These are phyloP conservation scores for Crypturellus undulatus DNA, from an alignment of 2,113 vertebrate species.

Conservation along the genomic window DNA sequence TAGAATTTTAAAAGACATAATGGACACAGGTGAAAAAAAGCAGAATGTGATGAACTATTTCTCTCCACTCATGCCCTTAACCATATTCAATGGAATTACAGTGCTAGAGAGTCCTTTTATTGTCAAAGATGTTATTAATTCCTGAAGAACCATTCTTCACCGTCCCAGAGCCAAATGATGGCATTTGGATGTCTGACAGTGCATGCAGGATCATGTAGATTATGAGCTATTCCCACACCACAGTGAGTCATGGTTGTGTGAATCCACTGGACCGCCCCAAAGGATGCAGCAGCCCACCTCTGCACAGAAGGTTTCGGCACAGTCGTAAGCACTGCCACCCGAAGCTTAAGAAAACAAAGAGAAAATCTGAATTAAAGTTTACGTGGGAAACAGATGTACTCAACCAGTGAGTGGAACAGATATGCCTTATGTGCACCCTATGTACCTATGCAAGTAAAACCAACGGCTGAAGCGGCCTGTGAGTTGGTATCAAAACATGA, in stretches of 20 bases:
- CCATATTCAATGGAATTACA: background rate
- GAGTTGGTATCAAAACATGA: background rate
- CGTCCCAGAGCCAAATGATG: background rate
- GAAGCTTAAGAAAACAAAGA: background rate
- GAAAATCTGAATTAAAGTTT: background rate
- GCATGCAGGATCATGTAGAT: background rate
- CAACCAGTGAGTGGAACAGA: background rate
- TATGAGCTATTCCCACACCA: background rate
- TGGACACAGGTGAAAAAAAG: background rate
- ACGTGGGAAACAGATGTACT: background rate
- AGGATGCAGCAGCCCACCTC: background rate
- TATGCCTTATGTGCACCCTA: background rate
- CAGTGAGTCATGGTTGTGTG: background rate
- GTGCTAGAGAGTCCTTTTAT: background rate
- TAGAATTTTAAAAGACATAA: background rate
- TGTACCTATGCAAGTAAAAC: background rate
- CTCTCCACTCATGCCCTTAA: background rate
- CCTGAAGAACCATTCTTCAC: background rate
- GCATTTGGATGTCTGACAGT: background rate
- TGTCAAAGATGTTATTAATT: background rate
- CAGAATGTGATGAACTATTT: background rate
- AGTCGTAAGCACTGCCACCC: background rate
- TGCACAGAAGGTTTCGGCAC: background rate
- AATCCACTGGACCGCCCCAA: background rate
- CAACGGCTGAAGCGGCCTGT: background rate